Evolutionary conservation across 2,113 vertebrate species (phyloP).

Genomic region (Litocranius walleri): DNA sequence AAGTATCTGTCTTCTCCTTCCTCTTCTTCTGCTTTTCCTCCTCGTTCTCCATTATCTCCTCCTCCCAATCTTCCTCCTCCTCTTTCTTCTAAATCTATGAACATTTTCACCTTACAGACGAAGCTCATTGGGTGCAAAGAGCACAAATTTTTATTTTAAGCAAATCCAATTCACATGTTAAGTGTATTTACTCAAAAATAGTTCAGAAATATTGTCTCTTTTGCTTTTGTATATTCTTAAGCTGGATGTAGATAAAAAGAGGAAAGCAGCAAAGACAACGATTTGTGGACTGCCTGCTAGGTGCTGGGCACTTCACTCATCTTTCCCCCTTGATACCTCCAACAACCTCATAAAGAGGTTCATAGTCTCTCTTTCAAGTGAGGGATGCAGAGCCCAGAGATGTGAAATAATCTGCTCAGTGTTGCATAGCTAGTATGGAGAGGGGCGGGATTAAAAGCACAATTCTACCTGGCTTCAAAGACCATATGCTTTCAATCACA

Average conservation of each 20-base stretch:
- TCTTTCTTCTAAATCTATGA: background rate
- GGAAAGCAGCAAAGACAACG: background rate
- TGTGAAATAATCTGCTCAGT: background rate
- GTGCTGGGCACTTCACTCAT: background rate
- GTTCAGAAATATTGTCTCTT: background rate
- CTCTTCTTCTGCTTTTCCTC: background rate
- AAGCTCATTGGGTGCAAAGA: background rate
- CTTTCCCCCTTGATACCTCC: background rate
- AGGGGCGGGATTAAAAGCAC: background rate
- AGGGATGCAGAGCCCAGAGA: background rate
- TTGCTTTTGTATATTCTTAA: background rate
- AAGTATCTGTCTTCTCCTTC: background rate
- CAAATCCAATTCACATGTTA: background rate
- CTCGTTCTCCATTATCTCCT: background rate
- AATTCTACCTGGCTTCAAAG: background rate
- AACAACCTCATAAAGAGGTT: background rate
- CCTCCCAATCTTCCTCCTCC: background rate
- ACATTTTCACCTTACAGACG: background rate
- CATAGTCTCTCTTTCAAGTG: background rate
- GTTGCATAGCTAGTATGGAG: background rate
- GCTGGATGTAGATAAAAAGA: background rate
- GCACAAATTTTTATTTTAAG: background rate
- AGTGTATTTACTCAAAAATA: background rate
- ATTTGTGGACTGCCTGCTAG: no score
- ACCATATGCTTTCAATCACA: background rate